Evolutionary conservation across 1,140 invertebrate genomes (phyloP).

Genomic region (Scaptomyza pallida): DNA sequence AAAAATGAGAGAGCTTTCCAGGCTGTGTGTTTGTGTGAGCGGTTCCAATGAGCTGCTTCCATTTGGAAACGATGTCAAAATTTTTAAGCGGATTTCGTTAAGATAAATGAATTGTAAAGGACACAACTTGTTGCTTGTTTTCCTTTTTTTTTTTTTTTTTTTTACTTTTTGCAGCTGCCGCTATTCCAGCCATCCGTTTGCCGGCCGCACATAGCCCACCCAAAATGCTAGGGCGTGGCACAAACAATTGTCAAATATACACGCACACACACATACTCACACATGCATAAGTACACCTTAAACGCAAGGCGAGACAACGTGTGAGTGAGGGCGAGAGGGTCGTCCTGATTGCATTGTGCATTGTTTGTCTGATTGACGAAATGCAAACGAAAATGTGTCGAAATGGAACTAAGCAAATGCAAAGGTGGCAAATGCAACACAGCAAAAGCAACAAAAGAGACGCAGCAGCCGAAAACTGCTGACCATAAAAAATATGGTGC

Average conservation of each 20-base stretch:
- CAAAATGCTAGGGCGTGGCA: slow-evolving; percentile 68
- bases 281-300: too few relatives aligned
- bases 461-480: slow-evolving; percentile 31
- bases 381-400: slow-evolving; percentile 82
- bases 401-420: slow-evolving; percentile 79
- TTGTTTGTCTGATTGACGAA: slow-evolving; percentile 81
- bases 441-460: slow-evolving; percentile 22
- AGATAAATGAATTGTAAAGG: slow-evolving; percentile 24
- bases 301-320: neutral
- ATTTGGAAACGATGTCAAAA: slow-evolving; percentile 1
- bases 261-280: slow-evolving; percentile 17
- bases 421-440: slow-evolving; percentile 59
- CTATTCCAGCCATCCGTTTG: too few relatives aligned
- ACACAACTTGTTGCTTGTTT: slow-evolving; percentile 46
- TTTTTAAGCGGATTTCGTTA: slow-evolving; percentile 10
- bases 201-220: slow-evolving; percentile 54
- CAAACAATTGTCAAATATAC: slow-evolving; percentile 59
- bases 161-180: slow-evolving; percentile 42
- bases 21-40: neutral
- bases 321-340: slow-evolving; percentile 31
- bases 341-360: slow-evolving; percentile 70
- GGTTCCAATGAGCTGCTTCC: neutral
- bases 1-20: slow-evolving; percentile 8
- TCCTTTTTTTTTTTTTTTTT: slow-evolving; percentile 15
- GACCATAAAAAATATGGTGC: slow-evolving; percentile 50